These are phyloP conservation scores for Hirudinaria manillensis DNA, from an alignment of 2,888 invertebrate genomes.

Conservation along the genomic window DNA sequence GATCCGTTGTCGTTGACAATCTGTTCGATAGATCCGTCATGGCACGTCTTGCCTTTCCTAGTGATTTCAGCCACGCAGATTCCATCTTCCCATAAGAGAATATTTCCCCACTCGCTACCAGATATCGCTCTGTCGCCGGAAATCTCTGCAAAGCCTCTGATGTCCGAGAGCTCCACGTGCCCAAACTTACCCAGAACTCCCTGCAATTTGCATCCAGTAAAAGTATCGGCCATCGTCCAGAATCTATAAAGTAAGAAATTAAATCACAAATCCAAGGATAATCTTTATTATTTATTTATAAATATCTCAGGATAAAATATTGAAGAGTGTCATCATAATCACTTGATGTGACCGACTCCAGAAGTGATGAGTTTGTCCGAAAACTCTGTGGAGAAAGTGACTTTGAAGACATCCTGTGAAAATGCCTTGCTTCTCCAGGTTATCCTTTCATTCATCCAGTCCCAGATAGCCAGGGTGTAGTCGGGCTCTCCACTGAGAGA, in stretches of 20 bases:
- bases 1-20: slow-evolving; percentile 60
- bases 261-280: too few species aligned
- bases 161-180: slow-evolving; percentile 83
- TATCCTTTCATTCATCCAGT: slow-evolving; percentile 73
- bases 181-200: slow-evolving; percentile 81
- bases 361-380: slow-evolving; percentile 73
- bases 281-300: too few species aligned
- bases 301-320: not conserved
- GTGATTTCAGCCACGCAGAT: slow-evolving; percentile 67
- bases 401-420: slow-evolving; percentile 71
- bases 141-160: slow-evolving; percentile 76
- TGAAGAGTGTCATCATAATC: slow-evolving; percentile 21
- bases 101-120: slow-evolving; percentile 77
- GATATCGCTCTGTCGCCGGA: slow-evolving; percentile 84
- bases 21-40: slow-evolving; percentile 67
- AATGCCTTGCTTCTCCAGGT: slow-evolving; percentile 74
- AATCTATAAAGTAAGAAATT: slow-evolving; percentile 60
- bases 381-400: slow-evolving; percentile 74
- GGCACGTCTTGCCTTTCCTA: slow-evolving; percentile 63
- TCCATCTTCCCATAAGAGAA: slow-evolving; percentile 83
- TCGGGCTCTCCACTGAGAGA: slow-evolving; percentile 81
- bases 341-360: slow-evolving; percentile 60
- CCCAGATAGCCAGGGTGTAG: slow-evolving; percentile 80
- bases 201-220: slow-evolving; percentile 81
- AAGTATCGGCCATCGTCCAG: slow-evolving; percentile 86